phyloP scores from a whole-genome alignment of 2,797 vertebrate species.

The Peromyscus aztecus region DNA sequence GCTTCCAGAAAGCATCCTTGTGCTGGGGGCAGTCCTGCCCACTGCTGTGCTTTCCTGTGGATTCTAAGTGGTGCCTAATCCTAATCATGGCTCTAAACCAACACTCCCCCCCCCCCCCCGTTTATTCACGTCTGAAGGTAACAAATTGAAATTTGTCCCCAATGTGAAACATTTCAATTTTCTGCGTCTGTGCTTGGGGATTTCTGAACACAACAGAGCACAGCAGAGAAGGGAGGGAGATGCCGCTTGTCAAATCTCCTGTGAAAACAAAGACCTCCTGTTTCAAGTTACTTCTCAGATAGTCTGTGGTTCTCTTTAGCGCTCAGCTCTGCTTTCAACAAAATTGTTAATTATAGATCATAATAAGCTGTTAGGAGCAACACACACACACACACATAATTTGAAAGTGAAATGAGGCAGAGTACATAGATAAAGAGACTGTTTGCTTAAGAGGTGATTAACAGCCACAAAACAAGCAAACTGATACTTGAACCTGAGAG shows the following conservation, averaged over 20 bases:
- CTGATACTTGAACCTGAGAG: slow-evolving; percentile 89
- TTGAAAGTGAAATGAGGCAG: slow-evolving; percentile 91
- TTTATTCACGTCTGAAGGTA: slow-evolving; percentile 16
- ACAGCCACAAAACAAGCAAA: slow-evolving; percentile 88
- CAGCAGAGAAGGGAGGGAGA: slow-evolving; percentile 26
- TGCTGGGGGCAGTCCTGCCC: neutral
- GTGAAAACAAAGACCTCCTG: slow-evolving; percentile 79
- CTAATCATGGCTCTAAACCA: neutral
- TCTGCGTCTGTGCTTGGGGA: neutral
- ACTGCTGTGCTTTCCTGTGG: neutral
- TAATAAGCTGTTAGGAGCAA: slow-evolving; percentile 88
- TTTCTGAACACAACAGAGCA: neutral
- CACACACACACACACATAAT: slow-evolving; percentile 87
- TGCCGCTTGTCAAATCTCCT: slow-evolving; percentile 78
- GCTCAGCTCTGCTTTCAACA: slow-evolving; percentile 86
- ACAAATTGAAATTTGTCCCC: slow-evolving; percentile 22
- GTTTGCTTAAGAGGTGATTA: slow-evolving; percentile 91
- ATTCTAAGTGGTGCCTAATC: neutral
- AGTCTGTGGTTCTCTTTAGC: slow-evolving; percentile 85
- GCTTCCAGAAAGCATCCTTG: neutral
- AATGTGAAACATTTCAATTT: slow-evolving; percentile 34
- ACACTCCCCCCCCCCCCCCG: neutral
- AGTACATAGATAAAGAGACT: slow-evolving; percentile 89
- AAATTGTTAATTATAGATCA: slow-evolving; percentile 90
- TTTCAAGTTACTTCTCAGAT: slow-evolving; percentile 82